These are phyloP conservation scores for Procambarus virginalis DNA, from an alignment of 1,140 invertebrate species.

Conservation along the genomic window DNA sequence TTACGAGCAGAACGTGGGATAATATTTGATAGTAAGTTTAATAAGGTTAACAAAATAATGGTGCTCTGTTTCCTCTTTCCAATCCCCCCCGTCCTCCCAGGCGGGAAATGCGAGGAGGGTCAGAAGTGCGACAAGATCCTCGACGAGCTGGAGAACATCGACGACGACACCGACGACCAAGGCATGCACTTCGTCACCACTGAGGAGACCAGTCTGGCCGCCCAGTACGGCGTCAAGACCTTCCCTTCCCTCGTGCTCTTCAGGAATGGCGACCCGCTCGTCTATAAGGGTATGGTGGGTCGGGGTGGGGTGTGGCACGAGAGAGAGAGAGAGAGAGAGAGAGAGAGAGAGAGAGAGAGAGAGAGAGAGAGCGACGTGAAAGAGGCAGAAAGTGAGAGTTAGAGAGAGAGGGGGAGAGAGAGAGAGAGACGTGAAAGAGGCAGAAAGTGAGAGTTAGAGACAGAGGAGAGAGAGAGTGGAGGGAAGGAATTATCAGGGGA, in stretches of 20 bases:
- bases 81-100: conserved; percentile 76
- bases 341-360: neutral
- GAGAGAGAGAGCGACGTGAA: too few relatives aligned
- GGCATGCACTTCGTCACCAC: conserved; percentile 96
- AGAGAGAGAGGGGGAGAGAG: too few relatives aligned
- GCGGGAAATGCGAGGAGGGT: conserved; percentile 88
- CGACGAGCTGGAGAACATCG: conserved; percentile 92
- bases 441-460: too few relatives aligned
- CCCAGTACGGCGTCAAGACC: conserved; percentile 86
- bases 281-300: conserved; percentile 79
- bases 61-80: too few relatives aligned
- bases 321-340: neutral
- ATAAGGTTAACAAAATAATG: too few relatives aligned
- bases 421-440: too few relatives aligned
- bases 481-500: too few relatives aligned
- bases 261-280: conserved; percentile 83
- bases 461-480: too few relatives aligned
- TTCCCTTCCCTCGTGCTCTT: conserved; percentile 93
- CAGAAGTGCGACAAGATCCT: conserved; percentile 87
- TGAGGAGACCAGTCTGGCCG: conserved; percentile 78
- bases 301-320: neutral
- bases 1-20: too few relatives aligned
- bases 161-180: conserved; percentile 94
- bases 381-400: too few relatives aligned
- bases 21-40: too few relatives aligned